These are phyloP conservation scores for Melitaea athalia DNA, from an alignment of 2,888 invertebrate genomes.

Conservation along the genomic window DNA sequence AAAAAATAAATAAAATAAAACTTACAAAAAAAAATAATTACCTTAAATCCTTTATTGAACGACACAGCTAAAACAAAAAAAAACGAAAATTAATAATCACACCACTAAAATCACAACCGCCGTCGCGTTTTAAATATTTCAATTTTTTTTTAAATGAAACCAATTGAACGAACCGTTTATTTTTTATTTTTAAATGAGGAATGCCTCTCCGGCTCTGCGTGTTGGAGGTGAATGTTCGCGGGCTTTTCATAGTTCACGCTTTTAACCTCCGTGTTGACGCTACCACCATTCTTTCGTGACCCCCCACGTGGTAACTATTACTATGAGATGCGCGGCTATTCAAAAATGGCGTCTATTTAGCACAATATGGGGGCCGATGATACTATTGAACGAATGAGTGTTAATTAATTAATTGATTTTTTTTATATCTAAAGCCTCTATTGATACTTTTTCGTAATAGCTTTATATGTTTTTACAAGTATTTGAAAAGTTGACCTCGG, in stretches of 20 bases:
- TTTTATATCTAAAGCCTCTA: background rate
- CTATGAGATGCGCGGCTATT: slow-evolving; percentile 34
- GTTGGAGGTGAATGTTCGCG: slow-evolving; percentile 59
- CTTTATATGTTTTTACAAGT: background rate
- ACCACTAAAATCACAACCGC: slow-evolving; percentile 33
- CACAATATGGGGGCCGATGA: slow-evolving; percentile 26
- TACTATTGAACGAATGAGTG: slow-evolving; percentile 8
- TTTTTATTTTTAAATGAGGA: slow-evolving; percentile 11
- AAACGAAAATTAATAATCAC: slow-evolving; percentile 32
- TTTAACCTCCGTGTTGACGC: slow-evolving; percentile 58
- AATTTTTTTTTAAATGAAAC: slow-evolving; percentile 19
- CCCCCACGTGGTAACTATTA: slow-evolving; percentile 41
- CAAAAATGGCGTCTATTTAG: slow-evolving; percentile 35
- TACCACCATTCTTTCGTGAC: slow-evolving; percentile 51
- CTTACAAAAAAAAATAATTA: slow-evolving; percentile 30
- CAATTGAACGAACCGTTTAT: slow-evolving; percentile 30
- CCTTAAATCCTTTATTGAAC: slow-evolving; percentile 32
- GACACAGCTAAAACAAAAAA: slow-evolving; percentile 37
- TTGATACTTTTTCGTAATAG: background rate
- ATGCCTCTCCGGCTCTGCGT: slow-evolving; percentile 33
- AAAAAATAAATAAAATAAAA: background rate
- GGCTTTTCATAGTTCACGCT: slow-evolving; percentile 61
- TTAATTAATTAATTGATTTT: slow-evolving; percentile 20
- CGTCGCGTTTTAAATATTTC: slow-evolving; percentile 22
- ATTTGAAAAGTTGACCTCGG: background rate